Evolutionary conservation across 2,888 invertebrate species (phyloP).

Genomic region (Eupithecia tripunctaria): DNA sequence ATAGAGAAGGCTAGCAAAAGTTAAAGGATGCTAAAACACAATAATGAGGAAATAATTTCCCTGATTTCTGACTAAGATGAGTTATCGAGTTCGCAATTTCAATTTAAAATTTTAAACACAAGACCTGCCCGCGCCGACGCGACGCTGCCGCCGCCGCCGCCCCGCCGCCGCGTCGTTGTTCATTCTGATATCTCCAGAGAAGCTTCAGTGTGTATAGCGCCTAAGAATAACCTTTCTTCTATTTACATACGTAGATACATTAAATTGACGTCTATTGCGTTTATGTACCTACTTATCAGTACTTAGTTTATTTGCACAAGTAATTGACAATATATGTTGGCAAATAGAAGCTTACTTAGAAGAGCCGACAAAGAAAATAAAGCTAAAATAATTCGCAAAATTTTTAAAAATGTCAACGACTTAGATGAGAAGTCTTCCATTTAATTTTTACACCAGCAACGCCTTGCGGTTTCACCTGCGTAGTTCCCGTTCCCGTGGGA

Average conservation of each 20-base stretch:
- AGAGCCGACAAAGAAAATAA: neutral
- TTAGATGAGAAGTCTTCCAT: neutral
- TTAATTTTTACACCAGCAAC: no score
- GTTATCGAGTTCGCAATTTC: neutral
- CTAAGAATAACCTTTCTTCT: neutral
- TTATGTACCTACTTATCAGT: neutral
- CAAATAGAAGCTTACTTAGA: slow-evolving; percentile 5
- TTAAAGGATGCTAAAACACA: no score
- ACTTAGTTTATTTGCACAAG: slow-evolving; percentile 7
- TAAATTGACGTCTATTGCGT: slow-evolving; percentile 7
- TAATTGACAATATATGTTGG: slow-evolving; percentile 9
- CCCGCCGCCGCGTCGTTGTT: neutral
- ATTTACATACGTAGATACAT: neutral
- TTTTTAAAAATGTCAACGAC: neutral
- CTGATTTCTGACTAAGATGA: neutral
- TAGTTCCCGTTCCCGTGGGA: no score
- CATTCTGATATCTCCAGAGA: neutral
- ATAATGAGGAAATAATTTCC: neutral
- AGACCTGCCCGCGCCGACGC: no score
- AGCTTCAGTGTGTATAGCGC: neutral
- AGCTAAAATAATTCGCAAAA: neutral
- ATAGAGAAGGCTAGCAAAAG: no score
- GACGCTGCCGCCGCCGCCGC: no score
- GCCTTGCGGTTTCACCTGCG: no score
- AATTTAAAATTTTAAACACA: neutral